Evolutionary conservation across 35 echinoderm and acorn worm genomes (phyloP), one percentile per base, ranked within the genome.

Genomic region (Hemicentrotus pulcherrimus): DNA sequence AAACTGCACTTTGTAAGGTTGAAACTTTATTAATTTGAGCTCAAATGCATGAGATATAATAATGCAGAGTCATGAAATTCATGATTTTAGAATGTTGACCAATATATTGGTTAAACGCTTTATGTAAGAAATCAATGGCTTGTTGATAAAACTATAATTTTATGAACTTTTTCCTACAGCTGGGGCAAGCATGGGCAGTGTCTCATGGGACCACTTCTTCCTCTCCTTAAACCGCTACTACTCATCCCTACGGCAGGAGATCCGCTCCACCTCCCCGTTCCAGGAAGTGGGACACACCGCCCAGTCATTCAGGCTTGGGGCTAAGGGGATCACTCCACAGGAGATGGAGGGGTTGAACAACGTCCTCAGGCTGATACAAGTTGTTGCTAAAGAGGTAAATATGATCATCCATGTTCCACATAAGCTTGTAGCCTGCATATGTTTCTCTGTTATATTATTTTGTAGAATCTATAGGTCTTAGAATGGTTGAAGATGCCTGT

Each of bases 171-270:
- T 2, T 48, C 48, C 95, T 46, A 28, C 48, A 32, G 48, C 95
- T 96, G 98, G 98, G 61, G 98, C 95, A 32, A 99, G 95, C 88
- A 92, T 88, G 8, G 95, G 95, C 47, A 94, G 95, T 45, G 97
- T 99, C 8, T 99, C 98, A 6, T 99, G 98, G 98, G 98, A 99
- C 86, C 98, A 99, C 58, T 99, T 97, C 96, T 99, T 99, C 86
- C 46, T 94, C 47, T 99, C 98, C 30, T 70, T 99, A 10, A 99
- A 96, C 60, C 98, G 96, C 47, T 99, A 99, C 95, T 99, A 96
- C 94, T 91, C 96, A 45, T 95, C 86, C 86, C 95, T 99, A 2
- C 97, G 98, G 6, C 98, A 97, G 90, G 98, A 99, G 61, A 86
- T 96, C 5, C n/a, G 95, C 31, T 94, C 96, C 4, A 86, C 94